These are phyloP conservation scores for Heliconius ismenius DNA, from an alignment of 2,888 invertebrate genomes.

Conservation along the genomic window DNA sequence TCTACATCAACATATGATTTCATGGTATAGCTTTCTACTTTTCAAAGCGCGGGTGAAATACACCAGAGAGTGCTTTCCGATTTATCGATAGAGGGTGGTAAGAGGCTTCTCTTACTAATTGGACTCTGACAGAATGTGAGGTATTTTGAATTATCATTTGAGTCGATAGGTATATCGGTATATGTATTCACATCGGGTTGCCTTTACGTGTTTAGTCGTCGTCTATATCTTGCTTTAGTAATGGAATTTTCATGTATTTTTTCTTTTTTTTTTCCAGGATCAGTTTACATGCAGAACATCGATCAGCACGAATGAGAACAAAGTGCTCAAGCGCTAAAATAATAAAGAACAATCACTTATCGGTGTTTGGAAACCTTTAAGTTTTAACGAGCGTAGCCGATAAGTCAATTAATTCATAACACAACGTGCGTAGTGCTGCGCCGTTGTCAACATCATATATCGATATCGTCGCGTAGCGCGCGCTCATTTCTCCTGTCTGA, in stretches of 20 bases:
- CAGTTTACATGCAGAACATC: constrained; percentile 69
- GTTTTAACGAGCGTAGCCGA: constrained; percentile 49
- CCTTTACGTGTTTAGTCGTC: constrained; percentile 45
- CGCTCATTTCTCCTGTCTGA: constrained; percentile 66
- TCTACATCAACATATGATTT: constrained; percentile 29
- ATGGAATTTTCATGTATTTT: constrained; percentile 46
- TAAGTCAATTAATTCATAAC: constrained; percentile 60
- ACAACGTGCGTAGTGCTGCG: constrained; percentile 61
- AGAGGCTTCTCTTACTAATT: constrained; percentile 59
- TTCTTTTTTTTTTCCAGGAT: constrained; percentile 65
- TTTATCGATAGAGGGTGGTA: constrained; percentile 53
- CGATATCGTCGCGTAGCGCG: constrained; percentile 69
- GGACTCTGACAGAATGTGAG: constrained; percentile 53
- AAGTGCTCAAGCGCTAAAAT: constrained; percentile 64
- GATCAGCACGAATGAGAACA: constrained; percentile 64
- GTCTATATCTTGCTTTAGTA: constrained; percentile 29
- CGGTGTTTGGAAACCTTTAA: constrained; percentile 49
- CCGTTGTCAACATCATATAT: constrained; percentile 60
- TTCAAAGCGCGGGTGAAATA: constrained; percentile 49
- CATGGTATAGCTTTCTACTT: constrained; percentile 34
- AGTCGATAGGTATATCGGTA: constrained; percentile 20
- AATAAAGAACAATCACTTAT: constrained; percentile 57
- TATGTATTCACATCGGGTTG: constrained; percentile 51
- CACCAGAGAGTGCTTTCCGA: constrained; percentile 52
- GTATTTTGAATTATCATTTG: constrained; percentile 51